Evolutionary conservation across 2,797 vertebrate genomes (phyloP).

Genomic region (Glyptemys insculpta): DNA sequence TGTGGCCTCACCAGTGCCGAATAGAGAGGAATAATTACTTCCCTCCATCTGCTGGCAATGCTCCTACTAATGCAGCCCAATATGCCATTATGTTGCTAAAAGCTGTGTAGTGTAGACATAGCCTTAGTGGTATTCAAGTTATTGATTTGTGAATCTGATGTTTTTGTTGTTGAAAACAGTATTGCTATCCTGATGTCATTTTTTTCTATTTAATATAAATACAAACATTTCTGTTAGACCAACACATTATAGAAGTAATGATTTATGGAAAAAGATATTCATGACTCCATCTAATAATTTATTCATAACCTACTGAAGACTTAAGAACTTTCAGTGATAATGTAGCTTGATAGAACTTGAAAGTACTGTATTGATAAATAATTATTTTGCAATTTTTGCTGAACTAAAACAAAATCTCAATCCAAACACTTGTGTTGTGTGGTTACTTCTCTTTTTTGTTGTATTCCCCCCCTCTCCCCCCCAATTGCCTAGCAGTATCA

Average conservation of each 20-base stretch:
- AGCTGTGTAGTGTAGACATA: too few relatives aligned
- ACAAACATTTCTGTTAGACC: not conserved
- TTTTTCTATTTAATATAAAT: not conserved
- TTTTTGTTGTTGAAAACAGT: not conserved
- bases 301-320: not conserved
- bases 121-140: too few relatives aligned
- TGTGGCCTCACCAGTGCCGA: too few relatives aligned
- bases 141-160: not conserved
- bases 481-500: too few relatives aligned
- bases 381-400: not conserved
- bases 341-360: not conserved
- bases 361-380: not conserved
- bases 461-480: rapidly evolving
- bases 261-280: not conserved
- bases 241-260: not conserved
- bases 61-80: too few relatives aligned
- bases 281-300: not conserved
- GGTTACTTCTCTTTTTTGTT: not conserved
- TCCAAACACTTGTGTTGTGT: not conserved
- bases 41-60: too few relatives aligned
- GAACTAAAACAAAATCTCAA: not conserved
- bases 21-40: too few relatives aligned
- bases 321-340: not conserved
- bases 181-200: not conserved
- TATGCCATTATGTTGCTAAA: too few relatives aligned